Percentiles rank a stretch among this genome's conserved stretches.
phyloP scores from a whole-genome alignment of 2,888 invertebrate genomes.

The Cactoblastis cactorum region DNA sequence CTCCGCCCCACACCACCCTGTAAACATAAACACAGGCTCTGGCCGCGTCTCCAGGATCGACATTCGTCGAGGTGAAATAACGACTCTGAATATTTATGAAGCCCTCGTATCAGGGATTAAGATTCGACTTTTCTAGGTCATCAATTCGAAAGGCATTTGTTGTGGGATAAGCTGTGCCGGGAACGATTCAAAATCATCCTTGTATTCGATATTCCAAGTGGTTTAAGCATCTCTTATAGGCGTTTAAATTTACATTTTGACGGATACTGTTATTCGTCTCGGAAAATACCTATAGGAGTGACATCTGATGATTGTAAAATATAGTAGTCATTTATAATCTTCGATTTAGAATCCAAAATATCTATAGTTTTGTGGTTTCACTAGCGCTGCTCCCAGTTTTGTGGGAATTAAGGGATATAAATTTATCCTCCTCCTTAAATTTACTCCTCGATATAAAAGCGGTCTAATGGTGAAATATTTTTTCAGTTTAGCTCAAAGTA shows the following conservation, averaged over 20 bases:
- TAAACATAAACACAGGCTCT: slow-evolving; percentile 74
- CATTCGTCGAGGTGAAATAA: slow-evolving; percentile 73
- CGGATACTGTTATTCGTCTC: neutral
- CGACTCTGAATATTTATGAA: slow-evolving; percentile 76
- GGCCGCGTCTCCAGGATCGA: slow-evolving; percentile 52
- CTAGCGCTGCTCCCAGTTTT: too few species aligned
- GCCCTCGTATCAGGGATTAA: slow-evolving; percentile 67
- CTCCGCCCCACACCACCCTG: slow-evolving; percentile 46
- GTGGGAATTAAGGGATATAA: too few species aligned
- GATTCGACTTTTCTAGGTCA: slow-evolving; percentile 70
- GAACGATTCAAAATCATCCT: slow-evolving; percentile 22
- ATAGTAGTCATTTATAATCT: too few species aligned
- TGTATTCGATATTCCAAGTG: slow-evolving; percentile 10
- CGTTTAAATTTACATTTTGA: neutral
- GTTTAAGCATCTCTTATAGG: neutral
- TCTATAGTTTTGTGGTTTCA: too few species aligned
- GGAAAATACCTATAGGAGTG: neutral
- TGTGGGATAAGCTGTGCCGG: slow-evolving; percentile 26
- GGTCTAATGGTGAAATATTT: too few species aligned
- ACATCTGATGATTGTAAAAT: too few species aligned
- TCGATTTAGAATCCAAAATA: too few species aligned
- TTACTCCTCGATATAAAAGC: too few species aligned
- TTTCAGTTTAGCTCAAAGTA: too few species aligned
- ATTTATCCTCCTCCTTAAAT: too few species aligned
- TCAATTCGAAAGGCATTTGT: slow-evolving; percentile 49